Conservation (phyloP, 1,140 invertebrate species). For the Macrosteles quadrilineatus region DNA sequence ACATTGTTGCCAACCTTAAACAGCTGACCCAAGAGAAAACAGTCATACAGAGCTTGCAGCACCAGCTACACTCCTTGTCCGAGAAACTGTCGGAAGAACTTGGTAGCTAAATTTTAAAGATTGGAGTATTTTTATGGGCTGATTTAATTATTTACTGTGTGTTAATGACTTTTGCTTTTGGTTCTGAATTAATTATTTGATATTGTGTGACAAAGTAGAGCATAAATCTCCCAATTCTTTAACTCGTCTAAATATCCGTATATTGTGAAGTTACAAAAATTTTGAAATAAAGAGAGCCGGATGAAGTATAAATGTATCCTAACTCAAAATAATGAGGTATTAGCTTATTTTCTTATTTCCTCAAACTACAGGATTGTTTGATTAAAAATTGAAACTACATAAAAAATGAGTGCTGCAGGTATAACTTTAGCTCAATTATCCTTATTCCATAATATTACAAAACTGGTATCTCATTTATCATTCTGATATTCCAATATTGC, state of each 20-base stretch:
- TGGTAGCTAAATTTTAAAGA: background rate
- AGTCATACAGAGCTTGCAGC: background rate
- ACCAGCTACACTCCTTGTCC: background rate
- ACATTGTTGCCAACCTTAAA: background rate
- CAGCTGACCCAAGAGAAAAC: constrained; percentile 16
- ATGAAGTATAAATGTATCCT: too few relatives aligned
- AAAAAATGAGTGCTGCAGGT: too few relatives aligned
- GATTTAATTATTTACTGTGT: background rate
- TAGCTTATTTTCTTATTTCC: too few relatives aligned
- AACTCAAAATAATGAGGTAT: too few relatives aligned
- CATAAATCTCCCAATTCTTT: background rate
- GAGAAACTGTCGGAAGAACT: background rate
- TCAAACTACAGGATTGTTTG: too few relatives aligned
- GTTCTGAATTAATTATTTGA: background rate
- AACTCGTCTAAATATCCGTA: background rate
- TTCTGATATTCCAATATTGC: background rate
- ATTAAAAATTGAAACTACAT: too few relatives aligned
- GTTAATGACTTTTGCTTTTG: background rate
- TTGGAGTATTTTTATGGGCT: background rate
- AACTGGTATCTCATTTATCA: background rate
- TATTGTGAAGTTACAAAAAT: background rate
- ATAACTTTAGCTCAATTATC: too few relatives aligned
- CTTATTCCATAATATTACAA: too few relatives aligned
- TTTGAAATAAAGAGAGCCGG: too few relatives aligned
- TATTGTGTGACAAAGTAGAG: too few relatives aligned